phyloP scores from a whole-genome alignment of 2,888 invertebrate species.

The Netelia virgata region DNA sequence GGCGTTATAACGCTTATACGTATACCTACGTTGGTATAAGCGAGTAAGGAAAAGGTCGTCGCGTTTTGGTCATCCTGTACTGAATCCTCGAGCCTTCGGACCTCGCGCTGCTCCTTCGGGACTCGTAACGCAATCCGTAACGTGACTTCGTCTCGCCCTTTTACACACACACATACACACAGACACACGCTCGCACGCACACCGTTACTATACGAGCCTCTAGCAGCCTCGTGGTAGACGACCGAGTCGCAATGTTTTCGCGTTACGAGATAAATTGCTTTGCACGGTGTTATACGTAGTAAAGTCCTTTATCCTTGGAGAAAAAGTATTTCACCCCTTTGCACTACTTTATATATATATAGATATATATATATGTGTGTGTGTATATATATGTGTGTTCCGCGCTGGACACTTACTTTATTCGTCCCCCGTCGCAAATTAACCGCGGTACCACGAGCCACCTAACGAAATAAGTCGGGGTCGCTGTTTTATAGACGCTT shows the following conservation, averaged over 20 bases:
- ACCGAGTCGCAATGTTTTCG: slow-evolving; percentile 77
- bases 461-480: slow-evolving; percentile 50
- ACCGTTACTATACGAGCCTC: neutral
- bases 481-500: slow-evolving; percentile 38
- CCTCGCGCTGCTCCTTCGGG: slow-evolving; percentile 73
- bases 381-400: neutral
- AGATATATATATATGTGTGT: too few species aligned
- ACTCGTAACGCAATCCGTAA: slow-evolving; percentile 79
- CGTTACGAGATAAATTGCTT: slow-evolving; percentile 77
- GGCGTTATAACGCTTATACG: slow-evolving; percentile 26
- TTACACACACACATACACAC: slow-evolving; percentile 39
- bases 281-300: slow-evolving; percentile 63
- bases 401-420: slow-evolving; percentile 72
- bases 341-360: slow-evolving; percentile 14
- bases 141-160: slow-evolving; percentile 73
- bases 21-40: slow-evolving; percentile 60
- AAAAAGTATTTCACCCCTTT: slow-evolving; percentile 17
- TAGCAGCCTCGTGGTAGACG: slow-evolving; percentile 27
- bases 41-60: slow-evolving; percentile 68
- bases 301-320: slow-evolving; percentile 11
- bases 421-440: slow-evolving; percentile 77
- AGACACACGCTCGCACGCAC: slow-evolving; percentile 30
- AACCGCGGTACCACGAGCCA: slow-evolving; percentile 63
- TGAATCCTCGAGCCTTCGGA: slow-evolving; percentile 29
- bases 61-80: slow-evolving; percentile 23